phyloP scores from a whole-genome alignment of 2,888 invertebrate genomes.

The Dromius quadrimaculatus region DNA sequence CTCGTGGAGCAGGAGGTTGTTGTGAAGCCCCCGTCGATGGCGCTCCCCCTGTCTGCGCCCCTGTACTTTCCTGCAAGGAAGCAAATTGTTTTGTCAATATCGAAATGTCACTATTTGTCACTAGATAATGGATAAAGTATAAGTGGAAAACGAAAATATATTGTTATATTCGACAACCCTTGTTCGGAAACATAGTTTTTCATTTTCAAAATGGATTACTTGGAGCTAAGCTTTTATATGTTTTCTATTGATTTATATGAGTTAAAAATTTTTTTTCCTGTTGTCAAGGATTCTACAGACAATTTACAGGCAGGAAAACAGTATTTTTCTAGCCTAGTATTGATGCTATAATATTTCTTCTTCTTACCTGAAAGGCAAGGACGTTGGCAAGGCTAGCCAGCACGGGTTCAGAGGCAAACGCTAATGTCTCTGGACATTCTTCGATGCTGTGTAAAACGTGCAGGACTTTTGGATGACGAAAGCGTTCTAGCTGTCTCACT shows the following conservation, averaged over 20 bases:
- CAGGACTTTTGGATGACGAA: slow-evolving; percentile 86
- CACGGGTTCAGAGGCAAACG: slow-evolving; percentile 95
- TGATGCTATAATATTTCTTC: no score
- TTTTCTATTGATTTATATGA: no score
- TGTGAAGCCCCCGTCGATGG: slow-evolving; percentile 67
- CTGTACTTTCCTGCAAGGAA: slow-evolving; percentile 71
- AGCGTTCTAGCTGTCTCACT: slow-evolving; percentile 82
- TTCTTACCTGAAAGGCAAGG: slow-evolving; percentile 81
- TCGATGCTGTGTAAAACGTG: slow-evolving; percentile 80
- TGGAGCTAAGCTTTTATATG: no score
- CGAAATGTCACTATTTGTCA: background rate
- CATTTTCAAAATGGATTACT: no score
- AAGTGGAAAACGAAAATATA: no score
- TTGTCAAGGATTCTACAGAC: no score
- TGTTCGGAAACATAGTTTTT: no score
- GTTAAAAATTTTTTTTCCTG: no score
- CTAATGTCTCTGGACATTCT: slow-evolving; percentile 88
- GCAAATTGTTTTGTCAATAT: slow-evolving; percentile 6
- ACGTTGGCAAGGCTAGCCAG: slow-evolving; percentile 91
- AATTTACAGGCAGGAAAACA: no score
- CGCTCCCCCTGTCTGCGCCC: slow-evolving; percentile 63
- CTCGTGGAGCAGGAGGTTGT: slow-evolving; percentile 67
- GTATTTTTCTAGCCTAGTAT: no score
- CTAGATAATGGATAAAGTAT: background rate
- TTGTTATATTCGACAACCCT: no score